phyloP scores from a whole-genome alignment of 1,140 invertebrate genomes.

The Polypedilum vanderplanki region DNA sequence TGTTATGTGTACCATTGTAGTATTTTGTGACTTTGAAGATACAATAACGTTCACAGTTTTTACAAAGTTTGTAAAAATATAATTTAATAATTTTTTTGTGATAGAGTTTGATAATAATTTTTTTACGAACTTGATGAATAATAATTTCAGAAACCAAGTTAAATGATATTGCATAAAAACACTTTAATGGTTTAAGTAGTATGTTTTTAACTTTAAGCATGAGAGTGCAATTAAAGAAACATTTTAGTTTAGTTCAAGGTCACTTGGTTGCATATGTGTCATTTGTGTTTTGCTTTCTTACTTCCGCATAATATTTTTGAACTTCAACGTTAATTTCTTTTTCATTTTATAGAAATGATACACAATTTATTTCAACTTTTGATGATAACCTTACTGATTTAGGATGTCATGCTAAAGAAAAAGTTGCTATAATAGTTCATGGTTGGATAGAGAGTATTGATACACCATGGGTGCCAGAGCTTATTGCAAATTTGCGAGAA shows the following conservation, averaged over 20 bases:
- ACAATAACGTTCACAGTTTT: conserved; percentile 2
- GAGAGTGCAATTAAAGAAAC: background rate
- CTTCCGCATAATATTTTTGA: background rate
- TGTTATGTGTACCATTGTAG: background rate
- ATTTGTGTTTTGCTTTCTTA: background rate
- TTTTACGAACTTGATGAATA: background rate
- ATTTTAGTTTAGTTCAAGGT: background rate
- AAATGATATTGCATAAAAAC: background rate
- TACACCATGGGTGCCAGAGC: conserved; percentile 37
- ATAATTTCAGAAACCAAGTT: background rate
- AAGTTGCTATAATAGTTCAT: conserved; percentile 40
- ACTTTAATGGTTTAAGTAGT: background rate
- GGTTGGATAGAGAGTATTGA: conserved; percentile 41
- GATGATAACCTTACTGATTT: background rate
- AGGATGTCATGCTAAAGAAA: conserved; percentile 31
- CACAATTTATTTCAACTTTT: background rate
- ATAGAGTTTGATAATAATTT: background rate
- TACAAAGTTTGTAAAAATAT: background rate
- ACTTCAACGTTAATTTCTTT: background rate
- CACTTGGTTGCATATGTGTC: background rate
- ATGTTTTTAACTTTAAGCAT: background rate
- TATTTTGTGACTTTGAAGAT: conserved; percentile 24
- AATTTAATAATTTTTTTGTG: background rate
- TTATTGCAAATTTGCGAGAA: conserved; percentile 38
- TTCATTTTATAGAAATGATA: background rate